Conservation (phyloP, 2,113 vertebrate genomes). For the Channa maculata region DNA sequence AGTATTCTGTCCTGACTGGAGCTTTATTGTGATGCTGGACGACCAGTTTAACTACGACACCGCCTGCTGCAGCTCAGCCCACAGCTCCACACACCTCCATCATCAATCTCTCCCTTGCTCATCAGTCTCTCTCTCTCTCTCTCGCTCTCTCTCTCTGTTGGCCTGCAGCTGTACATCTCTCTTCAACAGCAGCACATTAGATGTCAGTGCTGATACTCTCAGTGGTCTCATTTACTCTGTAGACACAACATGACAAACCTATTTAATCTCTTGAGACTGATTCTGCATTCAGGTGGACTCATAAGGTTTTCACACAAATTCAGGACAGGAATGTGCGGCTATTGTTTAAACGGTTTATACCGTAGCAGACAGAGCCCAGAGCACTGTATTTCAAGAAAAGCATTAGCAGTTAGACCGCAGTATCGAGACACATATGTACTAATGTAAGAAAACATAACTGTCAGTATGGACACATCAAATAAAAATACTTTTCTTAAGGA, state of each 20-base stretch:
- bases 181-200: conserved; percentile 39
- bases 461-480: no score
- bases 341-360: background rate
- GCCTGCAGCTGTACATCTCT: conserved; percentile 53
- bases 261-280: background rate
- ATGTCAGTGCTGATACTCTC: conserved; percentile 43
- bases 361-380: background rate
- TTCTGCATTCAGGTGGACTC: conserved; percentile 1
- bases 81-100: conserved; percentile 23
- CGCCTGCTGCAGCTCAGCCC: conserved; percentile 39
- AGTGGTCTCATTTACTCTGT: conserved; percentile 16
- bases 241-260: conserved; percentile 7
- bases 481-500: no score
- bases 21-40: conserved; percentile 68
- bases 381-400: background rate
- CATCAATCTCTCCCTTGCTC: conserved; percentile 16
- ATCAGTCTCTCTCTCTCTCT: conserved; percentile 3
- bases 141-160: conserved; percentile 10
- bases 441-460: no score
- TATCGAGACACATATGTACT: no score
- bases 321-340: no score
- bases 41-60: conserved; percentile 48
- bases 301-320: background rate
- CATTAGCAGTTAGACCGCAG: no score
- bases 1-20: conserved; percentile 57